Percentiles rank a stretch among this genome's conserved stretches.
phyloP scores from a whole-genome alignment of 2,113 vertebrate species.

The Spizaetus ornatus region DNA sequence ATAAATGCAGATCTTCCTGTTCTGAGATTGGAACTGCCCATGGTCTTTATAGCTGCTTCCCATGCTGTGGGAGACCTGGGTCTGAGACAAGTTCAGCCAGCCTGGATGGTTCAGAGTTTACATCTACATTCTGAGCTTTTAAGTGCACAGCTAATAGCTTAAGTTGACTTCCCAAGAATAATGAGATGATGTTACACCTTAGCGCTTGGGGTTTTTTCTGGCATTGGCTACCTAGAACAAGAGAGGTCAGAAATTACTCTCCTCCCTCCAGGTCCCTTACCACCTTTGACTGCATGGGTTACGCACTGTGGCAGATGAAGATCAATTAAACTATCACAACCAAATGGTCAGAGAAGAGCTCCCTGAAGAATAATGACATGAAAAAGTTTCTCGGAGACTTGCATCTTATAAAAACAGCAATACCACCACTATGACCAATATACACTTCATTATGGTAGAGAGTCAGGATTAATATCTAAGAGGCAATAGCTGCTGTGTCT shows the following conservation, averaged over 20 bases:
- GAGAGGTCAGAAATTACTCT: background rate
- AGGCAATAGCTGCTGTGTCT: background rate
- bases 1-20: slow-evolving; percentile 35
- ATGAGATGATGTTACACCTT: background rate
- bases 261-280: background rate
- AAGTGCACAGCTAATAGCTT: background rate
- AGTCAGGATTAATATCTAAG: background rate
- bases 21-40: slow-evolving; percentile 30
- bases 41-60: slow-evolving; percentile 43
- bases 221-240: background rate
- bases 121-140: background rate
- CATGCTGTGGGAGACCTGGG: background rate
- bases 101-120: slow-evolving; percentile 45
- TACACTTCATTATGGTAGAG: background rate
- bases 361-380: background rate
- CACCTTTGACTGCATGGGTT: background rate
- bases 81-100: slow-evolving; percentile 17
- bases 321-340: background rate
- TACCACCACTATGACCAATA: background rate
- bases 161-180: slow-evolving; percentile 6
- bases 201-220: background rate
- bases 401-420: background rate
- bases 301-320: background rate
- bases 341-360: background rate
- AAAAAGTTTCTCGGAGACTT: background rate